Percentiles rank a stretch among this genome's conserved stretches.
Evolutionary conservation across 2,888 invertebrate genomes (phyloP).

Genomic region (Himalopsyche kuldschensis): DNA sequence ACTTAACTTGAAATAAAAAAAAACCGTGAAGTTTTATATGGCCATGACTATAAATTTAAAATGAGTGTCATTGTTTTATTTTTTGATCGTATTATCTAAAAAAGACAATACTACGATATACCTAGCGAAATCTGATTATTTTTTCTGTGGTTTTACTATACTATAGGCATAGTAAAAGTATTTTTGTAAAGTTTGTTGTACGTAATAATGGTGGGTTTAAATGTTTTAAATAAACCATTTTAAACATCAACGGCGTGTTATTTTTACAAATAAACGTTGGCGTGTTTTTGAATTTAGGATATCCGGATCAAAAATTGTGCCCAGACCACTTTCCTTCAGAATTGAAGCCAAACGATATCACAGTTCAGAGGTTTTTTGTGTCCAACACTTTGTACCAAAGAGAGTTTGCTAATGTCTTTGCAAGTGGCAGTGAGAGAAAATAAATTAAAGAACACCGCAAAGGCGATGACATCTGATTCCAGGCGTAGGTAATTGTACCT

Average conservation of each 20-base stretch:
- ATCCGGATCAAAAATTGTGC: background rate
- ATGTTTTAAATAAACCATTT: background rate
- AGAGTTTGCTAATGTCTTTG: background rate
- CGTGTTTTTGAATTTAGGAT: background rate
- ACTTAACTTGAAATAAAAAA: no score
- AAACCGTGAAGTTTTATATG: no score
- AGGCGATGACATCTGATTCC: background rate
- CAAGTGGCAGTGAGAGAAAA: constrained; percentile 5
- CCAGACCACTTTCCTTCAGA: background rate
- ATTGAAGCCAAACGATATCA: background rate
- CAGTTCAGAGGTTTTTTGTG: background rate
- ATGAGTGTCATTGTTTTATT: no score
- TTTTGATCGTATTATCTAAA: no score
- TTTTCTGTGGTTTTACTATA: no score
- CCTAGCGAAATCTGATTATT: no score
- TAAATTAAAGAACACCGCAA: constrained; percentile 1
- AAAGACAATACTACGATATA: no score
- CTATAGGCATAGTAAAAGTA: no score
- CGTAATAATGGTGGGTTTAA: background rate
- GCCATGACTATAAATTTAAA: no score
- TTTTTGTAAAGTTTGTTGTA: no score
- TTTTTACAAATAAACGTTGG: background rate
- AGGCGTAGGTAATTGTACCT: background rate
- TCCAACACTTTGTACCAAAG: background rate
- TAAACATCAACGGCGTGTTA: background rate